These are phyloP conservation scores for Ophioninae sp. DNA, from an alignment of 2,888 invertebrate genomes.

Conservation along the genomic window DNA sequence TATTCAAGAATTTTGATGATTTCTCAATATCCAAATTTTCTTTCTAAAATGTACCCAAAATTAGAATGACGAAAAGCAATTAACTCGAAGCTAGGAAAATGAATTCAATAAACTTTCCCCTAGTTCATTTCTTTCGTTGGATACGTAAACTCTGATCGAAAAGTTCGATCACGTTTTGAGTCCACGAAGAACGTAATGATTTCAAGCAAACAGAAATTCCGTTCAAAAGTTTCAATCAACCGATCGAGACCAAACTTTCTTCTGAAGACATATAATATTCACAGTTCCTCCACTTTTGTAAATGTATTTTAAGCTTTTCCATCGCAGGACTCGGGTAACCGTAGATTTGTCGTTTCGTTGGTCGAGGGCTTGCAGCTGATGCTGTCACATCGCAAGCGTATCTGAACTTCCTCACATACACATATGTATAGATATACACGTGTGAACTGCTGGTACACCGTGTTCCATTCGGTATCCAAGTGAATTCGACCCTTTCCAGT, in stretches of 20 bases:
- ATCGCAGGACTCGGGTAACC: slow-evolving; percentile 24
- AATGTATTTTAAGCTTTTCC: slow-evolving; percentile 42
- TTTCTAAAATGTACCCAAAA: too few species aligned
- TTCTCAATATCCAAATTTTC: too few species aligned
- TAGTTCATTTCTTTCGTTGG: not conserved
- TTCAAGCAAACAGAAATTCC: slow-evolving; percentile 27
- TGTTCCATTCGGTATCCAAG: slow-evolving; percentile 37
- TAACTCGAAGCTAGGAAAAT: not conserved
- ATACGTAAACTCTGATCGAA: not conserved
- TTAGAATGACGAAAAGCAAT: not conserved
- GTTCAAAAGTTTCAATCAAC: slow-evolving; percentile 28
- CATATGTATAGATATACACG: not conserved
- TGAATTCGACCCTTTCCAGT: slow-evolving; percentile 27
- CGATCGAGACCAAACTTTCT: slow-evolving; percentile 15
- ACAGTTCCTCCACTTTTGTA: slow-evolving; percentile 20
- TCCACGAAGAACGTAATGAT: slow-evolving; percentile 24
- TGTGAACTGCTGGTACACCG: not conserved
- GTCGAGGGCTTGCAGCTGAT: slow-evolving; percentile 53
- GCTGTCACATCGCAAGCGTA: slow-evolving; percentile 52
- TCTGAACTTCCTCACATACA: not conserved
- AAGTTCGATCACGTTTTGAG: slow-evolving; percentile 7
- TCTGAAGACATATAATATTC: slow-evolving; percentile 17
- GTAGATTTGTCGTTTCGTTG: slow-evolving; percentile 36
- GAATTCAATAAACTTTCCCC: not conserved
- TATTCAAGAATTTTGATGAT: too few species aligned